These are phyloP conservation scores for Aphelocoma coerulescens DNA, from an alignment of 2,113 vertebrate genomes.

Conservation along the genomic window DNA sequence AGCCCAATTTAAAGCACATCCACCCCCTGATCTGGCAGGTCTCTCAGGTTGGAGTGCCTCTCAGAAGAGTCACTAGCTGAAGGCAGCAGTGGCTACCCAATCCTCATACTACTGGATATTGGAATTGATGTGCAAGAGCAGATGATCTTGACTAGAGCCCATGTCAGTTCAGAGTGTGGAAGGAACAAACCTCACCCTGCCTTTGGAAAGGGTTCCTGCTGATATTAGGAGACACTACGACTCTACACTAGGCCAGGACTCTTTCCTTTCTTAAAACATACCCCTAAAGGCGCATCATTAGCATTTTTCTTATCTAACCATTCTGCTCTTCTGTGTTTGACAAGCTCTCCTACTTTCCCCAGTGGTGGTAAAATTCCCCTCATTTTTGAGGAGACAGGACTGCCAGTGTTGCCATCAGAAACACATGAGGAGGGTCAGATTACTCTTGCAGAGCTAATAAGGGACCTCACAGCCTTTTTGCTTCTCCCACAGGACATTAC, in stretches of 20 bases:
- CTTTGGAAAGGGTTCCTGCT: not conserved
- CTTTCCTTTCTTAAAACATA: not conserved
- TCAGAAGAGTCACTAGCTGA: not conserved
- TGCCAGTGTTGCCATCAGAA: not conserved
- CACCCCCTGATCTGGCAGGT: not conserved
- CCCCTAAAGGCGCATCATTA: not conserved
- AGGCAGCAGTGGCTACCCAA: not conserved
- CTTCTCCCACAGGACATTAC: not conserved
- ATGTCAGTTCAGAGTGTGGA: rapidly evolving
- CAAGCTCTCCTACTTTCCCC: not conserved
- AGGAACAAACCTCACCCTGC: not conserved
- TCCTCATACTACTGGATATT: not conserved
- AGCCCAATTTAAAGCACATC: not conserved
- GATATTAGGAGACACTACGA: not conserved
- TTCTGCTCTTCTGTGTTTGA: not conserved
- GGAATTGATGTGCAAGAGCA: rapidly evolving
- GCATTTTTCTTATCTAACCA: not conserved
- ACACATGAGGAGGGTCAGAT: not conserved
- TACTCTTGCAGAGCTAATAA: not conserved
- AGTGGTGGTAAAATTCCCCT: not conserved
- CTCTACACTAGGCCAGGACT: not conserved
- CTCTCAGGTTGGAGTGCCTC: not conserved
- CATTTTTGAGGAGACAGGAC: not conserved
- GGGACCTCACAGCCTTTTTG: not conserved
- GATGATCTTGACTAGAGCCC: not conserved